Evolutionary conservation across 2,113 vertebrate genomes (phyloP).

Genomic region (Macrotis lagotis): DNA sequence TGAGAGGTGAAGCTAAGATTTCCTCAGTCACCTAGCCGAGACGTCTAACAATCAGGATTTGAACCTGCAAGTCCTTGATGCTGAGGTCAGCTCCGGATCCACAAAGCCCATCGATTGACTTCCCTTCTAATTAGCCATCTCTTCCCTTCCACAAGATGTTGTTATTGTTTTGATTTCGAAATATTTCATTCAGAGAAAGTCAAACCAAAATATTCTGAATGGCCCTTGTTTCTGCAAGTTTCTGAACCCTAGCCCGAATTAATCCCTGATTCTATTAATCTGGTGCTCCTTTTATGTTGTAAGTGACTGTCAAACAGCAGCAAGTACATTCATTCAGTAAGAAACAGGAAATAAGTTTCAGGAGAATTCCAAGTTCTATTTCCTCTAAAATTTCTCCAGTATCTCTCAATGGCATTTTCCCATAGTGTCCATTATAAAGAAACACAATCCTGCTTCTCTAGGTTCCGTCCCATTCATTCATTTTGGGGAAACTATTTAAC

Average conservation of each 20-base stretch:
- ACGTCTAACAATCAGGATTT: neutral
- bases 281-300: constrained; percentile 21
- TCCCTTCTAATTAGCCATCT: neutral
- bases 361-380: constrained; percentile 12
- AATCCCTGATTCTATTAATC: constrained; percentile 20
- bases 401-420: constrained; percentile 15
- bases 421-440: neutral
- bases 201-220: neutral
- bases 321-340: neutral
- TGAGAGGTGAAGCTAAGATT: too few species aligned
- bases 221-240: neutral
- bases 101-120: neutral
- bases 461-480: neutral
- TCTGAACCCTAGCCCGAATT: constrained; percentile 38
- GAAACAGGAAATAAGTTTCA: neutral
- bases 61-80: neutral
- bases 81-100: neutral
- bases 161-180: neutral
- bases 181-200: neutral
- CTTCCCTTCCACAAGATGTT: neutral
- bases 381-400: constrained; percentile 16
- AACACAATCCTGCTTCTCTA: neutral
- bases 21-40: too few species aligned
- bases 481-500: constrained; percentile 19
- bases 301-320: constrained; percentile 40